Conservation (phyloP, 1,140 invertebrate species). For the Drepana arcuata region DNA sequence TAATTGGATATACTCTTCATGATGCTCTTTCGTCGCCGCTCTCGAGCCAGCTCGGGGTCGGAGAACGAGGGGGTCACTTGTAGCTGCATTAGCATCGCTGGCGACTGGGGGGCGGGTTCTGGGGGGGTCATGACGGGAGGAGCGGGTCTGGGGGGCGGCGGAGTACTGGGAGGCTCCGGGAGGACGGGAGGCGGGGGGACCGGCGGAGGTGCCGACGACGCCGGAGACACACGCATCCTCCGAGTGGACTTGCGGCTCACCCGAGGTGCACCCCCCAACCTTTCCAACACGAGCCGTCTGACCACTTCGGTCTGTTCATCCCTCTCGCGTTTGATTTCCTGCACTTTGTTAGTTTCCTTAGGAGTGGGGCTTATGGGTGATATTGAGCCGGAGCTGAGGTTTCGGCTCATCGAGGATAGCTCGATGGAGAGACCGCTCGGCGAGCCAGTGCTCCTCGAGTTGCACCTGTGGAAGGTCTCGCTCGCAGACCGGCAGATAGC, state of each 20-base stretch:
- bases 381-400: slow-evolving; percentile 31
- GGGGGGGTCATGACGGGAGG: too few relatives aligned
- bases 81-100: slow-evolving; percentile 25
- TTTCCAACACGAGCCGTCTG: slow-evolving; percentile 39
- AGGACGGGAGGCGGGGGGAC: slow-evolving; percentile 12
- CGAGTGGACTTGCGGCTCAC: slow-evolving; percentile 26
- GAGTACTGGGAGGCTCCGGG: slow-evolving; percentile 4
- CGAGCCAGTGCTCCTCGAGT: slow-evolving; percentile 20
- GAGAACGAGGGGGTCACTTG: slow-evolving; percentile 62
- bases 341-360: slow-evolving; percentile 40
- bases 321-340: slow-evolving; percentile 47
- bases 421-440: slow-evolving; percentile 23
- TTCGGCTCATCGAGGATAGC: slow-evolving; percentile 23
- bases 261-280: slow-evolving; percentile 31
- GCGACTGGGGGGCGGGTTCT: too few relatives aligned
- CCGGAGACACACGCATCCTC: slow-evolving; percentile 20
- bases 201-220: slow-evolving; percentile 14
- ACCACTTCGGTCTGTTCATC: slow-evolving; percentile 59
- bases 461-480: slow-evolving; percentile 34
- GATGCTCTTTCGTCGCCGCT: slow-evolving; percentile 81
- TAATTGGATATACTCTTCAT: slow-evolving; percentile 89
- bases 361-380: slow-evolving; percentile 27
- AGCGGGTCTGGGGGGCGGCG: slow-evolving; percentile 27
- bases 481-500: slow-evolving; percentile 49
- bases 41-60: slow-evolving; percentile 74